Base-by-base conservation (phyloP, 2,113 vertebrate species). In the Periophthalmodon schlosseri region DNA sequence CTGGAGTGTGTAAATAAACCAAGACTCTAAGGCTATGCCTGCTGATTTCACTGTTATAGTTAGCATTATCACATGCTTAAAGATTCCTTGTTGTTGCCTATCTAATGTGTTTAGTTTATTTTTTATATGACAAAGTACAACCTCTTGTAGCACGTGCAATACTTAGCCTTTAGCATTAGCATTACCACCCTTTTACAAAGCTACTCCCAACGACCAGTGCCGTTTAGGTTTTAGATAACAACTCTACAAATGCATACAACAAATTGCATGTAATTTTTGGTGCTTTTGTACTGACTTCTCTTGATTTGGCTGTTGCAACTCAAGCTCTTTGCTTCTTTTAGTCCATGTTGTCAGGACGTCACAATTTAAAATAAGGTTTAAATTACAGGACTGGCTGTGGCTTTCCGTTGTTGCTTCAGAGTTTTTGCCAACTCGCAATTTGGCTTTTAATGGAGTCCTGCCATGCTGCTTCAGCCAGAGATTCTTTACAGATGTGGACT, bases 401-500 rank as follows among this genome's bases (percentile, higher is more conserved):
- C 95, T 96, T 95, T 95, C 93, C 93, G 94, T 93, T 94, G 96
- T 96, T 95, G 95, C 95, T 93, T 96, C 94, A 96, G 96, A 97
- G 94, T 95, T 95, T 96, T 94, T 96, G 96, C 96, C 96, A 97
- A 96, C 95, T 96, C 93, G 94, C 96, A 98, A 97, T 98, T 98
- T 97, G 89, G 95, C 94, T 88, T 90, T 96, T 97, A 98, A 97
- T 98, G 96, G 97, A 97, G 96, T 95, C 95, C 95, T 96, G 96
- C 96, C 95, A 96, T 96, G 96, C 95, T 95, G 93, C 95, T 95
- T 94, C 95, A 95, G 89, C 1, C 95, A 94, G 95, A 97, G 96
- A 97, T 96, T 96, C 96, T 96, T 97, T 96, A 95, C 96, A 98
- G 96, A 98, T 98, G 96, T 97, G 93, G 95, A 95, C 95, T 93